phyloP scores from a whole-genome alignment of 2,888 invertebrate species.

The Chorisops tibialis region DNA sequence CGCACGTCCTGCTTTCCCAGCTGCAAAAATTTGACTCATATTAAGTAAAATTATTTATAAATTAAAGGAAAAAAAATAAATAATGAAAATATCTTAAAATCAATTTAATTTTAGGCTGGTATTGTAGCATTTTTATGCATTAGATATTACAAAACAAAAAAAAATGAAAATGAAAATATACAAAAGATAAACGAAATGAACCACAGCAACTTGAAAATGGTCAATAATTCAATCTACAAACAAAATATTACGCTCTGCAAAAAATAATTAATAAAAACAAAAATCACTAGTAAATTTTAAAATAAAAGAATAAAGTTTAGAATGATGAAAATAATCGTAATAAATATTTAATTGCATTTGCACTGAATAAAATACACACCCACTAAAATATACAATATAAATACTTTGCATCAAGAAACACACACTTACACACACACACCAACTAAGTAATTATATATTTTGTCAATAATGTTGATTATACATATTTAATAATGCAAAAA shows the following conservation, averaged over 20 bases:
- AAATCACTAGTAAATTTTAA: slow-evolving; percentile 29
- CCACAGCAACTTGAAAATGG: not conserved
- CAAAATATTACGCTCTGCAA: slow-evolving; percentile 34
- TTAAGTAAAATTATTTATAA: slow-evolving; percentile 3
- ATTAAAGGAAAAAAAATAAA: not conserved
- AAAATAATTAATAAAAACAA: slow-evolving; percentile 25
- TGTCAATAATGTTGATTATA: slow-evolving; percentile 35
- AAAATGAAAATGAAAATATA: slow-evolving; percentile 23
- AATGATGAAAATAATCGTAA: slow-evolving; percentile 3
- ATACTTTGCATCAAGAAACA: slow-evolving; percentile 25
- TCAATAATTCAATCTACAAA: slow-evolving; percentile 32
- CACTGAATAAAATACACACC: too few relatives aligned
- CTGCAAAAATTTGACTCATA: slow-evolving; percentile 12
- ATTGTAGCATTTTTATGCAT: slow-evolving; percentile 29
- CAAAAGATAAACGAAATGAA: slow-evolving; percentile 28
- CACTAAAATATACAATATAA: too few relatives aligned
- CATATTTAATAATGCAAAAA: slow-evolving; percentile 25
- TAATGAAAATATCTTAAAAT: slow-evolving; percentile 28
- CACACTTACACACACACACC: slow-evolving; percentile 27
- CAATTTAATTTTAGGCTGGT: slow-evolving; percentile 18
- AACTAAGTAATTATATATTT: slow-evolving; percentile 36
- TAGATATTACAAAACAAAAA: slow-evolving; percentile 24
- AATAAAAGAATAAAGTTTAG: slow-evolving; percentile 29
- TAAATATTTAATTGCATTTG: slow-evolving; percentile 35
- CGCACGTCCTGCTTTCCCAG: slow-evolving; percentile 20